Conservation (phyloP, 2,888 invertebrate genomes). For the Nycteola revayana region DNA sequence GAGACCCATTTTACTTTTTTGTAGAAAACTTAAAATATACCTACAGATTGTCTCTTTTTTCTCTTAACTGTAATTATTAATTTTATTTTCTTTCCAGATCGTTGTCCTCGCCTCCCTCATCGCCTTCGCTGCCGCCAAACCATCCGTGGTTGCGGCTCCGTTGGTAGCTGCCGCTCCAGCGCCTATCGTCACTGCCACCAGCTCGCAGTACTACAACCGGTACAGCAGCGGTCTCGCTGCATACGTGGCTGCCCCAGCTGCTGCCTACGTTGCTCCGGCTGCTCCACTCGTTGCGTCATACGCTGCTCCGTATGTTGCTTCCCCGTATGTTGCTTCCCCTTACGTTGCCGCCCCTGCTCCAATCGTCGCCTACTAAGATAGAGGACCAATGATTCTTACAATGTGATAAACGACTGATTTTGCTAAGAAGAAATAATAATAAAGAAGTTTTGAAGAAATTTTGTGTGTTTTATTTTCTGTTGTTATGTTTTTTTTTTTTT, state of each 20-base stretch:
- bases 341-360: conserved; percentile 39
- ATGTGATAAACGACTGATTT: conserved; percentile 47
- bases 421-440: too few relatives aligned
- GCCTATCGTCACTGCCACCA: conserved; percentile 83
- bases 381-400: conserved; percentile 13
- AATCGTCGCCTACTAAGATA: conserved; percentile 23
- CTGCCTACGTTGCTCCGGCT: conserved; percentile 56
- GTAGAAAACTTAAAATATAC: too few relatives aligned
- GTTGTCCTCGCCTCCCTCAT: conserved; percentile 59
- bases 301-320: conserved; percentile 28
- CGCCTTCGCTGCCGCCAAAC: conserved; percentile 63
- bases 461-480: too few relatives aligned
- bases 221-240: conserved; percentile 81
- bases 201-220: conserved; percentile 86
- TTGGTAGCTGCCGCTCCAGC: conserved; percentile 64
- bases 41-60: too few relatives aligned
- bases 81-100: conserved; percentile 39
- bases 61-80: too few relatives aligned
- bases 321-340: conserved; percentile 20
- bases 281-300: conserved; percentile 44
- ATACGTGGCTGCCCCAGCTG: conserved; percentile 68
- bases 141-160: conserved; percentile 53
- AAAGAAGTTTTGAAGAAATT: conserved; percentile 19
- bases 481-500: too few relatives aligned
- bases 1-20: too few relatives aligned